phyloP scores from a whole-genome alignment of 2,888 invertebrate genomes.

The Matsumyia berberina region DNA sequence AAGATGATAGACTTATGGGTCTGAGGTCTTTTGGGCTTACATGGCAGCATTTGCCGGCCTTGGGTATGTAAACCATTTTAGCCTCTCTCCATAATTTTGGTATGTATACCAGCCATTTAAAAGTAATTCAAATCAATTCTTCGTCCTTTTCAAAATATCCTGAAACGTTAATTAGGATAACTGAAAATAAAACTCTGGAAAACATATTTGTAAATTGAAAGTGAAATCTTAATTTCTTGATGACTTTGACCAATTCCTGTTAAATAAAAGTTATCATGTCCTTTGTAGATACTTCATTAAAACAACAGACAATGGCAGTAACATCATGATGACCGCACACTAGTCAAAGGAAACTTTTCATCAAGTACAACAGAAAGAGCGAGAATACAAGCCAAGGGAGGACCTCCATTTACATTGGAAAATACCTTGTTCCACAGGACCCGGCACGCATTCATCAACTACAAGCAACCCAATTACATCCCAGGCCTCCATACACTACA shows the following conservation, averaged over 20 bases:
- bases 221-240: no score
- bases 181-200: no score
- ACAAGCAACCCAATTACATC: constrained; percentile 37
- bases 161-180: no score
- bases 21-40: no score
- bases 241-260: constrained; percentile 14
- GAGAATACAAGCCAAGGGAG: background rate
- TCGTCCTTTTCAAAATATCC: background rate
- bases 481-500: constrained; percentile 31
- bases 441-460: constrained; percentile 31
- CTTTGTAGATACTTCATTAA: constrained; percentile 35
- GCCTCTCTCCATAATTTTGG: no score
- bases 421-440: background rate
- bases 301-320: constrained; percentile 41
- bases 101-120: no score
- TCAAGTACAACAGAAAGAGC: background rate
- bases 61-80: no score
- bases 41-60: no score
- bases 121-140: background rate
- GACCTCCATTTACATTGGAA: constrained; percentile 1
- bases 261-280: constrained; percentile 13
- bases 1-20: no score
- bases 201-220: no score
- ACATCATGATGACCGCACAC: constrained; percentile 42
- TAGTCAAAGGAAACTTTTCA: constrained; percentile 28